A percentile compares a stretch with the other conserved stretches of the same genome.
Conservation (phyloP, 2,797 vertebrate genomes). For the Ibycter americanus region DNA sequence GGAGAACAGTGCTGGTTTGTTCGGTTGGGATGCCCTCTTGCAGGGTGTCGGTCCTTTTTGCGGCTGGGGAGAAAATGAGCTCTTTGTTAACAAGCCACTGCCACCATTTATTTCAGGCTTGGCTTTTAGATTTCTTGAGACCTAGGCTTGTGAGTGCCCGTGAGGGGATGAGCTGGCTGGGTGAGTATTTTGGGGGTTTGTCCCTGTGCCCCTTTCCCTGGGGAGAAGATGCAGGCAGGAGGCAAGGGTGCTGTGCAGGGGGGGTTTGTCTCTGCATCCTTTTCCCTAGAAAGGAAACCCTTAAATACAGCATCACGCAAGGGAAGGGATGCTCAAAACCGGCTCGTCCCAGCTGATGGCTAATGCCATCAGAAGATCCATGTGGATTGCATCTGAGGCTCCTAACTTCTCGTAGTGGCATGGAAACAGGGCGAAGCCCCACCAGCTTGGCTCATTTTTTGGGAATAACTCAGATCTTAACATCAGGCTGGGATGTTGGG, state of each 20-base stretch:
- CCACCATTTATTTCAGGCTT: accelerated
- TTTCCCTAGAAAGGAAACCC: background rate
- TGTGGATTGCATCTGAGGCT: background rate
- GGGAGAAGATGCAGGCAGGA: background rate
- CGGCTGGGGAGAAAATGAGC: background rate
- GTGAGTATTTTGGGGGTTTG: background rate
- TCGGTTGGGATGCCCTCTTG: background rate
- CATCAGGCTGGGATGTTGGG: accelerated
- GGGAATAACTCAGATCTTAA: background rate
- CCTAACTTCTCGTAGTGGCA: background rate
- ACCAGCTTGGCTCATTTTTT: background rate
- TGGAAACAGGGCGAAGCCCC: background rate
- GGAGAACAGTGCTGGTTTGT: background rate
- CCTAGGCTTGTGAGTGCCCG: background rate
- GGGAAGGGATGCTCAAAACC: background rate
- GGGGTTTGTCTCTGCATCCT: background rate
- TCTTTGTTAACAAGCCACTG: background rate
- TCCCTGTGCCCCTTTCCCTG: background rate
- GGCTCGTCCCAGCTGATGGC: accelerated
- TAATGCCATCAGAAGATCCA: accelerated
- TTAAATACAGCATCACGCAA: accelerated
- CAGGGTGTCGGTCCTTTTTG: background rate
- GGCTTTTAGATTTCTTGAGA: too few relatives aligned
- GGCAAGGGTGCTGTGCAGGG: background rate
- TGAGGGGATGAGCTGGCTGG: background rate